Conservation (phyloP, 2,113 vertebrate genomes). For the Thamnaconus septentrionalis region DNA sequence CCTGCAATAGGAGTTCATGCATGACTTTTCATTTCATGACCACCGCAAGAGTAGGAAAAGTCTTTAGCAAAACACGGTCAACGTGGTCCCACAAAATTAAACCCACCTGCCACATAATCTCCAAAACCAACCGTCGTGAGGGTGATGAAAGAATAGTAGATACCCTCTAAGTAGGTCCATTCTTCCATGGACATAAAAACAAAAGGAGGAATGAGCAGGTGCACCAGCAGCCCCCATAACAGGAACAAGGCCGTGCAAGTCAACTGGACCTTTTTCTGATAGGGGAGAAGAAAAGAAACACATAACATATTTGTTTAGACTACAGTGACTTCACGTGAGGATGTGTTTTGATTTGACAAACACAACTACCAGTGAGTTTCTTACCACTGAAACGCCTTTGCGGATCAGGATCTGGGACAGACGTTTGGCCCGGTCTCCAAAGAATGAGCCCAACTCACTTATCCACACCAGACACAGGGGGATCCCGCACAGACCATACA, state of each 20-base stretch:
- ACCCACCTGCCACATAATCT: conserved; percentile 93
- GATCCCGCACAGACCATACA: conserved; percentile 95
- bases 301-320: background rate
- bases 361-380: conserved; percentile 6
- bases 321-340: background rate
- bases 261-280: conserved; percentile 91
- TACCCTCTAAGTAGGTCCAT: conserved; percentile 93
- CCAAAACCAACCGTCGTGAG: conserved; percentile 97
- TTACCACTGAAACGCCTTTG: conserved; percentile 88
- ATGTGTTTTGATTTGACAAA: background rate
- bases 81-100: background rate
- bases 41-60: background rate
- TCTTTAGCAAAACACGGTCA: background rate
- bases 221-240: conserved; percentile 90
- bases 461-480: conserved; percentile 97
- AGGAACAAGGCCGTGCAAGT: conserved; percentile 91
- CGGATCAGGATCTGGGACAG: conserved; percentile 88
- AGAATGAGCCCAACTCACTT: conserved; percentile 94
- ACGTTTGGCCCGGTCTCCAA: conserved; percentile 90
- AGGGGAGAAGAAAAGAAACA: background rate
- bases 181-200: conserved; percentile 89
- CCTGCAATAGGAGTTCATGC: conserved; percentile 74
- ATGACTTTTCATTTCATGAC: background rate
- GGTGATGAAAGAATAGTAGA: conserved; percentile 96
- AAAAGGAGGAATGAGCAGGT: conserved; percentile 90